Conservation (phyloP, 2,888 invertebrate genomes). For the Drosophila kuntzei region DNA sequence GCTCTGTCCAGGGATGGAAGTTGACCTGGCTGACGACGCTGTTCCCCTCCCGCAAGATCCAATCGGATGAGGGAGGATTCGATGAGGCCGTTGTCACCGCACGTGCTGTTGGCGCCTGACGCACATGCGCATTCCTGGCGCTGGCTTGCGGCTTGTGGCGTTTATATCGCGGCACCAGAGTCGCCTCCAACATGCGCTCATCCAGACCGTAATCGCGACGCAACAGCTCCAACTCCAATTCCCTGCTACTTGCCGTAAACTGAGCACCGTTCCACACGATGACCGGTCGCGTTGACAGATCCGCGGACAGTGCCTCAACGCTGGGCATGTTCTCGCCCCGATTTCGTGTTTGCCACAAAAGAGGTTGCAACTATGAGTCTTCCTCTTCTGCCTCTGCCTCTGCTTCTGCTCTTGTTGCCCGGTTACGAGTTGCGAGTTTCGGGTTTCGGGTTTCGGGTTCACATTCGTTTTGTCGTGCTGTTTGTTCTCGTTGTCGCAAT, state of each 20-base stretch:
- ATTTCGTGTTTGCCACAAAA: neutral
- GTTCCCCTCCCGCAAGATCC: slow-evolving; percentile 83
- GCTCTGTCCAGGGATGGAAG: slow-evolving; percentile 83
- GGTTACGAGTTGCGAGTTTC: neutral
- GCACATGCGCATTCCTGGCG: slow-evolving; percentile 77
- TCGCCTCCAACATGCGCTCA: slow-evolving; percentile 79
- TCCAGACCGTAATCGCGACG: slow-evolving; percentile 80
- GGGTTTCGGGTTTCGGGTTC: slow-evolving; percentile 8
- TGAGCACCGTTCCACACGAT: slow-evolving; percentile 83
- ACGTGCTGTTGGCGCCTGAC: slow-evolving; percentile 3
- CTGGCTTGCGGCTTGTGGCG: slow-evolving; percentile 74
- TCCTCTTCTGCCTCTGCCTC: too few relatives aligned
- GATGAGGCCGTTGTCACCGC: neutral
- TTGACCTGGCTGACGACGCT: slow-evolving; percentile 73
- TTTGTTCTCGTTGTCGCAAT: slow-evolving; percentile 41
- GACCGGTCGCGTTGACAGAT: slow-evolving; percentile 63
- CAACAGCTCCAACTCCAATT: slow-evolving; percentile 77
- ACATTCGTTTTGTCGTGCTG: slow-evolving; percentile 22
- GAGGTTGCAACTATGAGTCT: slow-evolving; percentile 4
- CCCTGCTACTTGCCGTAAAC: slow-evolving; percentile 79
- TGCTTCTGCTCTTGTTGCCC: too few relatives aligned
- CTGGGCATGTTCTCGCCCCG: slow-evolving; percentile 39
- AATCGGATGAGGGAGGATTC: slow-evolving; percentile 65
- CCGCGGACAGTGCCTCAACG: slow-evolving; percentile 30
- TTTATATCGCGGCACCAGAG: slow-evolving; percentile 79